Conservation (phyloP, 2,888 invertebrate species). For the Caprella mutica region DNA sequence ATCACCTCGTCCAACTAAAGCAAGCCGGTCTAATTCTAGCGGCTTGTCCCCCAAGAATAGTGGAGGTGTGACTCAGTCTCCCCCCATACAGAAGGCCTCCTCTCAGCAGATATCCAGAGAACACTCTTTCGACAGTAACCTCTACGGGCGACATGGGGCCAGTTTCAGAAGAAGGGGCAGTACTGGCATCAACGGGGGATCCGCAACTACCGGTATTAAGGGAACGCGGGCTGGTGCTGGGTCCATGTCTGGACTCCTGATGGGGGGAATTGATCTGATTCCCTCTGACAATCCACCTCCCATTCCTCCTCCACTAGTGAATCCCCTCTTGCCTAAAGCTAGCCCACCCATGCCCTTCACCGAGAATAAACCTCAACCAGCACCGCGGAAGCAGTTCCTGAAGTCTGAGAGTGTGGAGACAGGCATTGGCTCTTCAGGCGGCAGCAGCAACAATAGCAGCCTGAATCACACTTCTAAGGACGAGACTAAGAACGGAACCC, state of each 20-base stretch:
- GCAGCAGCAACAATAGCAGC: neutral
- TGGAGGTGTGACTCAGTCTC: neutral
- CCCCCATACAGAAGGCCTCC: conserved; percentile 1
- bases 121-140: conserved; percentile 7
- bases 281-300: conserved; percentile 1
- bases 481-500: neutral
- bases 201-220: neutral
- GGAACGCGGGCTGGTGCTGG: neutral
- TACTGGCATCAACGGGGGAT: conserved; percentile 1
- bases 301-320: neutral
- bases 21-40: neutral
- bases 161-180: conserved; percentile 6
- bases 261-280: conserved; percentile 6
- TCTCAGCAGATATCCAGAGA: conserved; percentile 9
- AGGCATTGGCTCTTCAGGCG: neutral
- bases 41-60: neutral
- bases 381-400: conserved; percentile 33
- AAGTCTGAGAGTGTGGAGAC: conserved; percentile 35
- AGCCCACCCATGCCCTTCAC: conserved; percentile 13
- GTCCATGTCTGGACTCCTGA: conserved; percentile 1
- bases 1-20: neutral
- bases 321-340: neutral
- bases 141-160: neutral
- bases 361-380: conserved; percentile 24
- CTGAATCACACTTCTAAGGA: neutral